A percentile compares a stretch with the other conserved stretches of the same genome.
These are phyloP conservation scores for Oligia strigilis DNA, from an alignment of 2,888 invertebrate genomes.

Conservation along the genomic window DNA sequence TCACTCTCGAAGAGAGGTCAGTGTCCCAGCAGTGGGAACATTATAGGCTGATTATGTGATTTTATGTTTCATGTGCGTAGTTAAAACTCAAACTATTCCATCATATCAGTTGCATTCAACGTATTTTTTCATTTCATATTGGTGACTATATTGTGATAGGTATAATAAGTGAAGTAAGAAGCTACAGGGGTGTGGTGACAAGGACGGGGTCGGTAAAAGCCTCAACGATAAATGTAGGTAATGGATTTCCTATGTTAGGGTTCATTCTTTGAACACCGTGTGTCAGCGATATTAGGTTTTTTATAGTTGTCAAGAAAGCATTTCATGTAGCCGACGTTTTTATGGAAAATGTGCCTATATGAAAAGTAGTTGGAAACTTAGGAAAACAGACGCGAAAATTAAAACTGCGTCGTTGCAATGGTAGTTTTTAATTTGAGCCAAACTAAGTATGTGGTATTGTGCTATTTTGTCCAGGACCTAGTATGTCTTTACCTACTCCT, in stretches of 20 bases:
- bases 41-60: background rate
- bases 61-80: too few species aligned
- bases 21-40: background rate
- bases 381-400: background rate
- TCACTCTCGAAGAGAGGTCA: background rate
- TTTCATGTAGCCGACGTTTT: background rate
- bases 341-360: background rate
- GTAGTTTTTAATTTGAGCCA: background rate
- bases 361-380: background rate
- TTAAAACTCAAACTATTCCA: background rate
- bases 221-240: slow-evolving; percentile 48
- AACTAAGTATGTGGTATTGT: background rate
- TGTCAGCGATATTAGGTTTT: slow-evolving; percentile 9
- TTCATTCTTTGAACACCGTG: slow-evolving; percentile 23
- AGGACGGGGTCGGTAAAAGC: slow-evolving; percentile 49
- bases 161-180: background rate
- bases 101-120: background rate
- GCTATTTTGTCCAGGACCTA: background rate
- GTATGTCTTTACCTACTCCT: background rate
- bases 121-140: background rate
- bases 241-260: slow-evolving; percentile 57
- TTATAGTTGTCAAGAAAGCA: slow-evolving; percentile 8
- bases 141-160: background rate
- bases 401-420: background rate
- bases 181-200: slow-evolving; percentile 43